Base-by-base conservation (phyloP, 2,113 vertebrate species). In the Calidris pygmaea region DNA sequence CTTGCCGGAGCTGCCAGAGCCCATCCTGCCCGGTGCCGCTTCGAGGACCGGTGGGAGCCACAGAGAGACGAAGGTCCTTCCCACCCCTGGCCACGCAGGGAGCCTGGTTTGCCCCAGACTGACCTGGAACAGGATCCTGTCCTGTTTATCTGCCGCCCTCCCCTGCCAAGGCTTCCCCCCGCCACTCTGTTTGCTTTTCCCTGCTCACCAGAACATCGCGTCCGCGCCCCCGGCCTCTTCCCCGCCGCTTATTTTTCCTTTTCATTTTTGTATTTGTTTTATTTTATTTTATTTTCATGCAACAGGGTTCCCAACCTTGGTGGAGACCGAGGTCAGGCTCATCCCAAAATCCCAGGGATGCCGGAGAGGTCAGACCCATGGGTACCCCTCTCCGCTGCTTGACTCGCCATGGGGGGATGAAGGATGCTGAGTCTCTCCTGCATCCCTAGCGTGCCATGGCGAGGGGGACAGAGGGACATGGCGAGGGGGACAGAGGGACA, bases 51-150 rank as follows among this genome's bases (percentile, higher is more conserved):
- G 39, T 3, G 3, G 35, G 56, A 37, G 8, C 55, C 15, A 0
- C 2, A 0, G 13, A 4, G 37, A 71, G 48, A 9, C 6, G 5
- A 56, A 63, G 59, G 19, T 41, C 67, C 30, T 55, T n/a, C 63
- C 75, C 24, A 3, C 19, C 47, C 18, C 0, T 39, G 4, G 0
- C 24, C 5, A 0, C 0, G 1, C 47, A 7, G 2, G 0, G 48
- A 65, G 63, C 48, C 32, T 74, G 3, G 2, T 34, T 22, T 70
- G 85, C 79, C 91, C 86, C 89, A 85, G 94, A 18, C 76, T 89
- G 94, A 45, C 90, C 85, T 93, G 94, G 73, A 88, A 84, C 37
- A 10, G 5, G 75, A 95, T 91, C 91, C 87, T 1, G 3, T 7
- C 11, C 37, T 87, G 72, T 90, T 93, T 84, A 86, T 91, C 96